phyloP scores from a whole-genome alignment of 64 coral and sea anemone genomes.

The Pachyseris speciosa region DNA sequence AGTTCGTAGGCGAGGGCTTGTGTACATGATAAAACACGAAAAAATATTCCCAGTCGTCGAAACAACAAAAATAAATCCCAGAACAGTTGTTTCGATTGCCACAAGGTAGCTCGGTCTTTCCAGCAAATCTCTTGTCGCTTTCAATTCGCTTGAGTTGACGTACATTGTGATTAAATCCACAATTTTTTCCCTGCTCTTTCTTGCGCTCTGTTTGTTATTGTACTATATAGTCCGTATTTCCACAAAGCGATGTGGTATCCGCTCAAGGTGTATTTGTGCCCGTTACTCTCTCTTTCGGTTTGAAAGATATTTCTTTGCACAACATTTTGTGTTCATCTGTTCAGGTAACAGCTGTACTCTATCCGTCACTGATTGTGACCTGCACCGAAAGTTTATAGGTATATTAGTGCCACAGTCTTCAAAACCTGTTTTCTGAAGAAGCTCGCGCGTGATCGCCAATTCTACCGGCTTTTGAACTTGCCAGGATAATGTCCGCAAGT shows the following conservation, averaged over 20 bases:
- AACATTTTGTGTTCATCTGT: no score
- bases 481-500: neutral
- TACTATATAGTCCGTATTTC: neutral
- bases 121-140: slow-evolving; percentile 57
- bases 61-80: slow-evolving; percentile 35
- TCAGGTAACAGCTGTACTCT: no score
- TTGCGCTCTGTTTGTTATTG: neutral
- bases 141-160: neutral
- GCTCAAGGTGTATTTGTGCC: no score
- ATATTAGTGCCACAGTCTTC: neutral
- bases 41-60: slow-evolving; percentile 61
- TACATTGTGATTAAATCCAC: neutral
- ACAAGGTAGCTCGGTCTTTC: slow-evolving; percentile 54
- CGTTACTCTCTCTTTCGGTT: no score
- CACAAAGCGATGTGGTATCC: neutral
- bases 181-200: neutral
- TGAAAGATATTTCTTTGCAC: no score
- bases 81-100: slow-evolving; percentile 34
- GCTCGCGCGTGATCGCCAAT: neutral
- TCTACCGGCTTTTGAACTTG: neutral
- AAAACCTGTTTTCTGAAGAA: neutral
- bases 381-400: no score
- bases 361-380: no score
- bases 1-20: slow-evolving; percentile 69
- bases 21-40: slow-evolving; percentile 75